A percentile compares a stretch with the other conserved stretches of the same genome.
These are phyloP conservation scores for Vimba vimba DNA, from an alignment of 2,113 vertebrate species.

Conservation along the genomic window DNA sequence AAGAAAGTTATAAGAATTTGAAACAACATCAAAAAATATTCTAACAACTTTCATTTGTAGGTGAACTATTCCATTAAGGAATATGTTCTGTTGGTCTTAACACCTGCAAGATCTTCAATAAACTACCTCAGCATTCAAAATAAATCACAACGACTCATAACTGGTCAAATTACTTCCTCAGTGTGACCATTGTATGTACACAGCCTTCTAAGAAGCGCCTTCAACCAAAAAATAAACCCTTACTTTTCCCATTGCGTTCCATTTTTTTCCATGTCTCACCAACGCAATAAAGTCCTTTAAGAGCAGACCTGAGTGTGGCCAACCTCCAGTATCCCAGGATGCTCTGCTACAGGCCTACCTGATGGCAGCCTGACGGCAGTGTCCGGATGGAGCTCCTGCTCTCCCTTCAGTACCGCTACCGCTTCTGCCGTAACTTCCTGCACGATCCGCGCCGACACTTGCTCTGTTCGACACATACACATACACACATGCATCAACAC, in stretches of 20 bases:
- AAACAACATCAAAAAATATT: not conserved
- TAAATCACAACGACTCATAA: not conserved
- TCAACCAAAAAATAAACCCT: not conserved
- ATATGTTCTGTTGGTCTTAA: not conserved
- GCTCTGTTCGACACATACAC: constrained; percentile 79
- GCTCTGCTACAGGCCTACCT: constrained; percentile 78
- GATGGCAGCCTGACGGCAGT: constrained; percentile 85
- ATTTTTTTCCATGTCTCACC: not conserved
- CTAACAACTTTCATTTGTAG: not conserved
- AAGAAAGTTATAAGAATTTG: not conserved
- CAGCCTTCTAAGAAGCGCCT: not conserved
- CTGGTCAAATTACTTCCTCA: not conserved
- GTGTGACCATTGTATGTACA: not conserved
- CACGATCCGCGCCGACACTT: constrained; percentile 97
- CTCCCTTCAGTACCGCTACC: constrained; percentile 95
- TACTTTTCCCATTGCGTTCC: not conserved
- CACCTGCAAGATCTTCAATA: not conserved
- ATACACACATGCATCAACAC: constrained; percentile 60
- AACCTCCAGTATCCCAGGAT: constrained; percentile 24
- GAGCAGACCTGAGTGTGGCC: not conserved
- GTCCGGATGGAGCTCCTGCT: constrained; percentile 90
- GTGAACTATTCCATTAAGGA: not conserved
- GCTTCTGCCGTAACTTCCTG: constrained; percentile 99
- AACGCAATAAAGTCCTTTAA: not conserved
- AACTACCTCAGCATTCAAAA: not conserved